Conservation (phyloP, 2,113 vertebrate genomes). For the Muscicapa adusta region DNA sequence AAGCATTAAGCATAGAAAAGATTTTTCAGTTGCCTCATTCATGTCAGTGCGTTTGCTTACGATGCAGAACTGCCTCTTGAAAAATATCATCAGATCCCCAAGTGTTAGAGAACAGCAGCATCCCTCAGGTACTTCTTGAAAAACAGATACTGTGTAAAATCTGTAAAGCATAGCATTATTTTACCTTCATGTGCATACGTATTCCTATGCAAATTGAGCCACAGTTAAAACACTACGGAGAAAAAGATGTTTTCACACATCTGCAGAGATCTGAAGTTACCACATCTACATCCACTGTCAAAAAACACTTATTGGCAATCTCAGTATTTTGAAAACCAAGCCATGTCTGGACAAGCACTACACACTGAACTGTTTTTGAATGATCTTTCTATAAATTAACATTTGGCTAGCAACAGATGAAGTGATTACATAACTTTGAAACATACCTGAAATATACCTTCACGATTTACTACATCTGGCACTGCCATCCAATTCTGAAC, state of each 20-base stretch:
- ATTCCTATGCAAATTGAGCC: neutral
- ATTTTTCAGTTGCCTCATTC: neutral
- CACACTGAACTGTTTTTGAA: neutral
- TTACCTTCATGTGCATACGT: neutral
- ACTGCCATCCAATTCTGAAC: neutral
- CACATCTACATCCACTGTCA: neutral
- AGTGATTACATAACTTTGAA: neutral
- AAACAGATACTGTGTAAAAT: neutral
- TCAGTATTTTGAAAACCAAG: neutral
- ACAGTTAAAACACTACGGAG: neutral
- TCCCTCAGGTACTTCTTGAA: neutral
- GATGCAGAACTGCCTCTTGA: neutral
- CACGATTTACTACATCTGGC: neutral
- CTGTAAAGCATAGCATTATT: neutral
- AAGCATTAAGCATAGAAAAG: neutral
- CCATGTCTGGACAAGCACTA: neutral
- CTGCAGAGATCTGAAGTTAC: neutral
- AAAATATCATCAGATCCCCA: neutral
- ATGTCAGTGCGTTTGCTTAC: neutral
- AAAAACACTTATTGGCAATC: neutral
- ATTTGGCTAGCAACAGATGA: neutral
- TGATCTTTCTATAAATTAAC: neutral
- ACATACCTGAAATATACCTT: neutral
- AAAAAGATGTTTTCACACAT: neutral
- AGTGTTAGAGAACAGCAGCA: neutral